A percentile compares a stretch with the other conserved stretches of the same genome.
phyloP scores from a whole-genome alignment of 2,888 invertebrate species.

The Leptopterna dolabrata region DNA sequence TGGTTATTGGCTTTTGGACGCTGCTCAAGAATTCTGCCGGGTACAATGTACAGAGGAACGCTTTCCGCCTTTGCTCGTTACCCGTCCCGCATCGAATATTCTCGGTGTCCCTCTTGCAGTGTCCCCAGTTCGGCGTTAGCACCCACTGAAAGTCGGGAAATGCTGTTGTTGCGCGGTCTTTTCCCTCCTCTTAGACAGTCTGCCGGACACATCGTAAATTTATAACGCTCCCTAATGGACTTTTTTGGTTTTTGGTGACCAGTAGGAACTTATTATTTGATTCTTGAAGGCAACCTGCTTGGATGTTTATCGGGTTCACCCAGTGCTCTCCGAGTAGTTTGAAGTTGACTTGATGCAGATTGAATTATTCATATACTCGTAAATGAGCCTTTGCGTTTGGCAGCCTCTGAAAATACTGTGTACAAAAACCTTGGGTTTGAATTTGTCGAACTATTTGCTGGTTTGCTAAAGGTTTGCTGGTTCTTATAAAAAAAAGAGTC shows the following conservation, averaged over 20 bases:
- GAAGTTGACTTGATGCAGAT: too few relatives aligned
- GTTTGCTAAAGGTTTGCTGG: too few relatives aligned
- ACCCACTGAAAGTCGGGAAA: not conserved
- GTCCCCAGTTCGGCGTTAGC: not conserved
- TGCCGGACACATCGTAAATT: not conserved
- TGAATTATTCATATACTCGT: too few relatives aligned
- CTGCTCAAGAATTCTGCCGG: not conserved
- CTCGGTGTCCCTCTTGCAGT: not conserved
- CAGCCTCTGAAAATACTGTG: too few relatives aligned
- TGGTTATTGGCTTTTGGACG: not conserved
- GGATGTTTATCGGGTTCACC: too few relatives aligned
- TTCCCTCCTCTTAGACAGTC: not conserved
- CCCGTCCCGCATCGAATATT: not conserved
- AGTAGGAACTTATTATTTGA: not conserved
- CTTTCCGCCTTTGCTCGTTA: not conserved
- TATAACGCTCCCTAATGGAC: not conserved
- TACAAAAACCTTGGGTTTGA: too few relatives aligned
- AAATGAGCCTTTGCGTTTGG: too few relatives aligned
- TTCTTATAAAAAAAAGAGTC: too few relatives aligned
- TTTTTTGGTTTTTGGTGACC: not conserved
- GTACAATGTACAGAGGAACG: not conserved
- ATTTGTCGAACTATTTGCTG: too few relatives aligned
- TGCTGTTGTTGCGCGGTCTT: not conserved
- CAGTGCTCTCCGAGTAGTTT: too few relatives aligned
- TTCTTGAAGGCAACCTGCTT: too few relatives aligned